These are phyloP conservation scores for Halichoeres trimaculatus DNA, from an alignment of 2,113 vertebrate species.

Conservation along the genomic window DNA sequence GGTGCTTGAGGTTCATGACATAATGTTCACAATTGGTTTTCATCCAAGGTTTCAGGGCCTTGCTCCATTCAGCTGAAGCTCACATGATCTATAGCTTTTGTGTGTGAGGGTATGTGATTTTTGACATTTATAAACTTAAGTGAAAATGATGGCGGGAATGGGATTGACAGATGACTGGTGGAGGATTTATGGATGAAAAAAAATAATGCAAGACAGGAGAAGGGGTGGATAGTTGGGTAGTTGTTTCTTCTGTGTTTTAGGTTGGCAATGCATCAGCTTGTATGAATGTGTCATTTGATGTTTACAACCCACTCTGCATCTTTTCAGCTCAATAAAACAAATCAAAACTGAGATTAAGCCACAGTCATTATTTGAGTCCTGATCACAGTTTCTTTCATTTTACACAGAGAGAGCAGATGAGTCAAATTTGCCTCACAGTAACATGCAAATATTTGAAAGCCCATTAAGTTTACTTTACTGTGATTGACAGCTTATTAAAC, in stretches of 20 bases:
- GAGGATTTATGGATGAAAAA: too few species aligned
- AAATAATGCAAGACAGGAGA: too few species aligned
- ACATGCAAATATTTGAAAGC: slow-evolving; percentile 17
- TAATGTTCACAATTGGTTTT: slow-evolving; percentile 10
- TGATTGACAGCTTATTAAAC: slow-evolving; percentile 30
- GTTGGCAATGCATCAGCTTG: neutral
- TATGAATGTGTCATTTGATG: neutral
- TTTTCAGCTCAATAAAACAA: neutral
- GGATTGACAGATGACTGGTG: too few species aligned
- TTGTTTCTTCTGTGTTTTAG: neutral
- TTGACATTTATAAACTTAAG: too few species aligned
- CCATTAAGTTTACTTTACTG: neutral
- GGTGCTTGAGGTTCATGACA: slow-evolving; percentile 40
- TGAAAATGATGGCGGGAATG: too few species aligned
- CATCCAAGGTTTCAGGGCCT: neutral
- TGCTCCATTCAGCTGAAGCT: neutral
- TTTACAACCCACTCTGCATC: neutral
- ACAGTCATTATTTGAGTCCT: neutral
- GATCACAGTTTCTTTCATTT: neutral
- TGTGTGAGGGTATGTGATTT: too few species aligned
- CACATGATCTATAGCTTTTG: too few species aligned
- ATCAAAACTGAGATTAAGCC: slow-evolving; percentile 1
- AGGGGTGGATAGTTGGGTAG: too few species aligned
- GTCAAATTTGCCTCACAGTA: slow-evolving; percentile 8
- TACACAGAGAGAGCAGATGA: slow-evolving; percentile 1